phyloP scores from a whole-genome alignment of 2,888 invertebrate species.

The Phaonia tiefii region DNA sequence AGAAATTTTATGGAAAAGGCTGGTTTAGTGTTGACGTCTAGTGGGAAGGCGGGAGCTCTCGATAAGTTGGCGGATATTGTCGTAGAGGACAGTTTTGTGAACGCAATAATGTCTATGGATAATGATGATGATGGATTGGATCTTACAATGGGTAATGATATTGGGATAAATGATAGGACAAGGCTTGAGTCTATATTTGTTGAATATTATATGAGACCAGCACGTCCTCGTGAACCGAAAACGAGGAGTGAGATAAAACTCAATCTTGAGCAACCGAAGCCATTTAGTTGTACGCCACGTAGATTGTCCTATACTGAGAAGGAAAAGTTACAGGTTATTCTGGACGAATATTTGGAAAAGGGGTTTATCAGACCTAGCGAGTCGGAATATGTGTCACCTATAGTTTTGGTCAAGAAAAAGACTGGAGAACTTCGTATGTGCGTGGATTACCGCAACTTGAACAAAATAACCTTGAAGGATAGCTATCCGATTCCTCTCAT shows the following conservation, averaged over 20 bases:
- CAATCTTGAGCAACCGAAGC: too few relatives aligned
- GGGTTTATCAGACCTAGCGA: conserved; percentile 43
- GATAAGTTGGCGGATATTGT: neutral
- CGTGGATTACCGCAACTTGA: conserved; percentile 41
- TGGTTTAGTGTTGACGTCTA: neutral
- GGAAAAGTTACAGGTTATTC: conserved; percentile 18
- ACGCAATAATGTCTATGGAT: conserved; percentile 18
- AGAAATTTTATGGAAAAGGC: conserved; percentile 38
- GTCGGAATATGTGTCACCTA: conserved; percentile 44
- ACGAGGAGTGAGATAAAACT: too few relatives aligned
- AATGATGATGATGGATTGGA: neutral
- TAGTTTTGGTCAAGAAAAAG: conserved; percentile 47
- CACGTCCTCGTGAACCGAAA: conserved; percentile 15
- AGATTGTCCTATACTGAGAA: conserved; percentile 42
- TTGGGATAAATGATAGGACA: neutral
- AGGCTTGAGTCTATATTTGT: conserved; percentile 12
- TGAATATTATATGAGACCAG: conserved; percentile 32
- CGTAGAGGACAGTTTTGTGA: conserved; percentile 13
- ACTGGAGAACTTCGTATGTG: conserved; percentile 32
- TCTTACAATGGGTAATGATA: conserved; percentile 12
- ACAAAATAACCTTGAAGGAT: conserved; percentile 45
- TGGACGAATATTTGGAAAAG: conserved; percentile 37
- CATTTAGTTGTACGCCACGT: conserved; percentile 50
- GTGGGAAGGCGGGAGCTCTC: too few relatives aligned
- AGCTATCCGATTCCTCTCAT: conserved; percentile 57